Evolutionary conservation across 2,113 vertebrate genomes (phyloP).

Genomic region (Amphiprion percula): DNA sequence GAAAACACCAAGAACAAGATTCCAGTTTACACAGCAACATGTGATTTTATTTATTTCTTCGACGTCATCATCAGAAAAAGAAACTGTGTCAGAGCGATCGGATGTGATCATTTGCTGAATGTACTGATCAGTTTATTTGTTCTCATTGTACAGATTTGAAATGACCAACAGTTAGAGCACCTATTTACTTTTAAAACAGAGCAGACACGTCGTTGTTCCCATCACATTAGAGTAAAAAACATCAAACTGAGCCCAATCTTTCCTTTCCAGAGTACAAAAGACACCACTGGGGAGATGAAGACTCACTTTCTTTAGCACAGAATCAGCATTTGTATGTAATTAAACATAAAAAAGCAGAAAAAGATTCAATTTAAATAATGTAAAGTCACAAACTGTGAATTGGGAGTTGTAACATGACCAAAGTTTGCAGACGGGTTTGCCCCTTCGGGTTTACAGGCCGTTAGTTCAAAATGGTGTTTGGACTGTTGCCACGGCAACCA

Average conservation of each 20-base stretch:
- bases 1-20: constrained; percentile 5
- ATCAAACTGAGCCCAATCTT: background rate
- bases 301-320: background rate
- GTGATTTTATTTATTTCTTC: constrained; percentile 67
- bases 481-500: constrained; percentile 54
- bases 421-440: constrained; percentile 9
- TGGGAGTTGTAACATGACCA: background rate
- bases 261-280: constrained; percentile 12
- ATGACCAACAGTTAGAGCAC: constrained; percentile 12
- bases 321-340: background rate
- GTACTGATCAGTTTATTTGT: background rate
- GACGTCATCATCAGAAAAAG: constrained; percentile 54
- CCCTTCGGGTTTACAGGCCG: constrained; percentile 28
- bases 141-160: background rate
- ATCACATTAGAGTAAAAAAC: constrained; percentile 23
- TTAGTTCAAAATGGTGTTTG: constrained; percentile 41
- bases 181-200: constrained; percentile 24
- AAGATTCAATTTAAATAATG: constrained; percentile 2
- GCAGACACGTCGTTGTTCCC: constrained; percentile 4
- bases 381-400: background rate
- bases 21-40: constrained; percentile 69
- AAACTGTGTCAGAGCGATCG: constrained; percentile 46
- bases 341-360: background rate
- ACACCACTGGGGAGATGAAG: background rate
- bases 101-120: constrained; percentile 5